Base-by-base conservation (phyloP, 2,888 invertebrate species). In the Rapana venosa region DNA sequence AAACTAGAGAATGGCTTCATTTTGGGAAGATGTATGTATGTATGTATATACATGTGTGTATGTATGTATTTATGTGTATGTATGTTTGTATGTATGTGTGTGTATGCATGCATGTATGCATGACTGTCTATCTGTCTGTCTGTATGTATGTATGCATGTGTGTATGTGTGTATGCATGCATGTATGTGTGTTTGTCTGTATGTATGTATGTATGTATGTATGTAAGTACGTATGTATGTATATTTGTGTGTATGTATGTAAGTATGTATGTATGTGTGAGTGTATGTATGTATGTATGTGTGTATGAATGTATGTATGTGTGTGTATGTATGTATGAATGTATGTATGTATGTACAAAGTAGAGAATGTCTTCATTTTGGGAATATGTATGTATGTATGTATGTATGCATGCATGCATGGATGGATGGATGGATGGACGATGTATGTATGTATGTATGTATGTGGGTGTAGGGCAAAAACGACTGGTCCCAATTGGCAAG, bases 71-170 rank as follows among this genome's bases (percentile, higher is more conserved):
- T 85, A 56, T 85, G 58, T 85, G 85, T 85, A 35, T 85, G 56
- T 85, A 30, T 87, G 36, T 87, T 0, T 74, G 35, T 87, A 61
- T 87, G 87, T 87, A 61, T 70, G 87, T 70, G 74, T 70, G 15
- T 86, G 86, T 86, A 8, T 86, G 47, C 66, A 13, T 61, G 61
- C 66, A 66, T n/a, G n/a, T n/a, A n/a, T n/a, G n/a, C n/a, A n/a
- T n/a, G n/a, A n/a, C n/a, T n/a, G n/a, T n/a, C n/a, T n/a, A n/a
- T n/a, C n/a, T n/a, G n/a, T 74, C 8, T 87, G 35, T 35, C 36
- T 87, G 70, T 70, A 30, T 70, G 70, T 87, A 61, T 87, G 74
- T 66, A 15, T 70, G 74, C 35, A n/a, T 87, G 70, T 87, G 35
- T 87, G 36, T 87, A 17, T 83, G 83, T 83, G 11, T 83, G 47